Evolutionary conservation across 2,797 vertebrate genomes (phyloP).

Genomic region (Aselliscus stoliczkanus): DNA sequence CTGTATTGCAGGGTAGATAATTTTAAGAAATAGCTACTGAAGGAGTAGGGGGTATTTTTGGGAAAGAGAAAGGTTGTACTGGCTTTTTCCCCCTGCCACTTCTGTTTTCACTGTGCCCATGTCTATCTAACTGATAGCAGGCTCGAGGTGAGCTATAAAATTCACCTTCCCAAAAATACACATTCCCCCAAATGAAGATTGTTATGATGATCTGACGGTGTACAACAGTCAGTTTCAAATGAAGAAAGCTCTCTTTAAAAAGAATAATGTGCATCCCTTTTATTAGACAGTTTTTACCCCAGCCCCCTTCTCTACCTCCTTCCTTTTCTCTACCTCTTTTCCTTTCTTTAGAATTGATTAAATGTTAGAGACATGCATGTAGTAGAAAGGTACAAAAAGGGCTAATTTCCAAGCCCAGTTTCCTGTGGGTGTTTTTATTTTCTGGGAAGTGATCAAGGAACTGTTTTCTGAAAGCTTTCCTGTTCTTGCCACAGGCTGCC

Average conservation of each 20-base stretch:
- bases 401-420: neutral
- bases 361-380: neutral
- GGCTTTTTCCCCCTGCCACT: neutral
- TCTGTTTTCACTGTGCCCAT: neutral
- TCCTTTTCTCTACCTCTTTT: neutral
- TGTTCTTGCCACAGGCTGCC: neutral
- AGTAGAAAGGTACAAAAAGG: neutral
- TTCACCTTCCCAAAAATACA: slow-evolving; percentile 39
- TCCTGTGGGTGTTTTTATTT: neutral
- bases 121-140: slow-evolving; percentile 1
- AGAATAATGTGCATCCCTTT: slow-evolving; percentile 29
- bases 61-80: neutral
- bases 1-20: neutral
- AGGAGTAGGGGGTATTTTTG: neutral
- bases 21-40: neutral
- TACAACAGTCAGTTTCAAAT: neutral
- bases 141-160: slow-evolving; percentile 30
- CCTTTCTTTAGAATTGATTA: slow-evolving; percentile 28
- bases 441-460: neutral
- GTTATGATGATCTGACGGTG: neutral
- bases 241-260: slow-evolving; percentile 17
- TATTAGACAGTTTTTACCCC: neutral
- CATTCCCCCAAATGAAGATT: slow-evolving; percentile 26
- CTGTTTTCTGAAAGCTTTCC: neutral
- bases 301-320: neutral